phyloP scores from a whole-genome alignment of 2,888 invertebrate genomes.

The Lithophane ornitopus region DNA sequence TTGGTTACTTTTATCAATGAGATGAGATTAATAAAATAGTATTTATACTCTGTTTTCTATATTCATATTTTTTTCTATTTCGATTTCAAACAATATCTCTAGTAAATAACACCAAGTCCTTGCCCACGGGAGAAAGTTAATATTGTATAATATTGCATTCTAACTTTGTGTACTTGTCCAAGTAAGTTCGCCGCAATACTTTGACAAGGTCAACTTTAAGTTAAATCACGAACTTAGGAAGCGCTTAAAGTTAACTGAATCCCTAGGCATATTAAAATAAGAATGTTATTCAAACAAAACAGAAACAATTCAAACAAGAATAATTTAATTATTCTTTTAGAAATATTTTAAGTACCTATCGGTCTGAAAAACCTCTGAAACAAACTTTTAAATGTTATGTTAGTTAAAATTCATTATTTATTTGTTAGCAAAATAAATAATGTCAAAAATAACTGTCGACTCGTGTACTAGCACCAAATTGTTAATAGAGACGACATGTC shows the following conservation, averaged over 20 bases:
- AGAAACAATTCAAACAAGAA: not conserved
- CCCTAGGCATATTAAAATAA: not conserved
- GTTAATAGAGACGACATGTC: constrained; percentile 15
- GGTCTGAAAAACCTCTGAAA: no score
- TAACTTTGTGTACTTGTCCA: constrained; percentile 29
- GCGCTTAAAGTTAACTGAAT: constrained; percentile 7
- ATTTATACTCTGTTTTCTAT: no score
- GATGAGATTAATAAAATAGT: not conserved
- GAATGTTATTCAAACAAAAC: not conserved
- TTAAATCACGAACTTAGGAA: constrained; percentile 24
- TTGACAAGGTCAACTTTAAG: constrained; percentile 26
- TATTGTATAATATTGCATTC: constrained; percentile 1
- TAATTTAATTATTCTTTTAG: not conserved
- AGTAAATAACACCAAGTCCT: not conserved
- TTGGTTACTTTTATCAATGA: no score
- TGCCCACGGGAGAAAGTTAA: constrained; percentile 1
- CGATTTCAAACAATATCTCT: not conserved
- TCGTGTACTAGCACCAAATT: constrained; percentile 39
- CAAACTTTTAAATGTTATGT: not conserved
- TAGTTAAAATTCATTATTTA: not conserved
- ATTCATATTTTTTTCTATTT: not conserved
- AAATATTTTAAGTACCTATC: not conserved
- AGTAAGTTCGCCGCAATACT: constrained; percentile 51
- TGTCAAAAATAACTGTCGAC: constrained; percentile 6
- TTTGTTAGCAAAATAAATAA: not conserved